Conservation (phyloP, 1,140 invertebrate species). For the Holotrichia oblita region DNA sequence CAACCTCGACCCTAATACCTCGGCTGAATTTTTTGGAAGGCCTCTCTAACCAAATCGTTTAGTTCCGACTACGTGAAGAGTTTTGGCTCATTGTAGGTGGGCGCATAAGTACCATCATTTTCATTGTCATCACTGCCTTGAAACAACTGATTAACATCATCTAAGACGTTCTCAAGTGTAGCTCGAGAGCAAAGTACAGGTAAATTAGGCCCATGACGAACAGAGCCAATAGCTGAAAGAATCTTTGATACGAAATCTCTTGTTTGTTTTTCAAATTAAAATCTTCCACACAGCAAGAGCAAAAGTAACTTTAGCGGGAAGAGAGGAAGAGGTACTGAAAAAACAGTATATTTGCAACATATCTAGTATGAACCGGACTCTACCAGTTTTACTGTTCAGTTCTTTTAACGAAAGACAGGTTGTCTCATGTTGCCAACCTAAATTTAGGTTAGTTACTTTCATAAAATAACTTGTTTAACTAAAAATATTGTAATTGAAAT, state of each 20-base stretch:
- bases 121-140: slow-evolving; percentile 20
- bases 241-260: slow-evolving; percentile 30
- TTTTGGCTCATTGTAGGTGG: slow-evolving; percentile 23
- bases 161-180: slow-evolving; percentile 20
- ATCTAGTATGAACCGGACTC: too few relatives aligned
- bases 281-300: slow-evolving; percentile 28
- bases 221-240: slow-evolving; percentile 17
- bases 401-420: too few relatives aligned
- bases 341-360: too few relatives aligned
- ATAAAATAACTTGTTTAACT: too few relatives aligned
- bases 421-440: too few relatives aligned
- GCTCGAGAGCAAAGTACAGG: slow-evolving; percentile 23
- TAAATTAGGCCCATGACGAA: slow-evolving; percentile 29
- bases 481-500: too few relatives aligned
- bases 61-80: slow-evolving; percentile 38
- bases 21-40: slow-evolving; percentile 30
- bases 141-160: slow-evolving; percentile 31
- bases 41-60: slow-evolving; percentile 33
- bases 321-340: too few relatives aligned
- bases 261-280: slow-evolving; percentile 38
- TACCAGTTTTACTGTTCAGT: too few relatives aligned
- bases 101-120: slow-evolving; percentile 2
- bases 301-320: too few relatives aligned
- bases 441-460: too few relatives aligned
- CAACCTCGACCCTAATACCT: background rate